Conservation (phyloP, 2,113 vertebrate species). For the Oreochromis aureus region DNA sequence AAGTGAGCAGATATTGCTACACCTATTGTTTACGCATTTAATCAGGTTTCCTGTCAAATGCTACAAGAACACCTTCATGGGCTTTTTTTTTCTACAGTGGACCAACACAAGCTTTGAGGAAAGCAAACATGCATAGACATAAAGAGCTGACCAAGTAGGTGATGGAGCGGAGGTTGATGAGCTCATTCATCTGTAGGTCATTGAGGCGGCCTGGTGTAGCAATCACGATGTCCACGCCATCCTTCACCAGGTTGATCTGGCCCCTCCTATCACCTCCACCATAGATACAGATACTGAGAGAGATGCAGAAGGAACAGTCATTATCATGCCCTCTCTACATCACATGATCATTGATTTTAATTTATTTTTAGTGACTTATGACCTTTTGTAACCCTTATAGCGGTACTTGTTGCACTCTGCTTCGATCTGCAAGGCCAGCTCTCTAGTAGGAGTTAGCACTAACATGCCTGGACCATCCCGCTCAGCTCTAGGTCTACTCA, state of each 20-base stretch:
- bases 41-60: neutral
- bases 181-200: conserved; percentile 92
- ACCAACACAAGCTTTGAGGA: neutral
- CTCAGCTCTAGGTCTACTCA: conserved; percentile 69
- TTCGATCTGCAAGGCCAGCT: conserved; percentile 92
- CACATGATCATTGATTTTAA: neutral
- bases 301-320: neutral
- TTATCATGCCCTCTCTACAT: neutral
- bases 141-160: conserved; percentile 85
- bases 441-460: conserved; percentile 91
- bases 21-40: neutral
- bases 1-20: neutral
- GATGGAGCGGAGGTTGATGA: conserved; percentile 82
- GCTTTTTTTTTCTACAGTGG: neutral
- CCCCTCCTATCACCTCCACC: conserved; percentile 85
- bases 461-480: conserved; percentile 89
- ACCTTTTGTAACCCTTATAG: conserved; percentile 91
- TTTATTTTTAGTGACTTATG: neutral
- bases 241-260: conserved; percentile 79
- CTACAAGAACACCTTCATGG: neutral
- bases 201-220: conserved; percentile 92
- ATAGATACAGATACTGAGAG: conserved; percentile 86
- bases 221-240: conserved; percentile 93
- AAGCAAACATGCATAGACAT: neutral
- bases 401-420: conserved; percentile 87